Percentiles rank a stretch among this genome's conserved stretches.
These are phyloP conservation scores for Ophthalmolycus amberensis DNA, from an alignment of 2,113 vertebrate species.

Conservation along the genomic window DNA sequence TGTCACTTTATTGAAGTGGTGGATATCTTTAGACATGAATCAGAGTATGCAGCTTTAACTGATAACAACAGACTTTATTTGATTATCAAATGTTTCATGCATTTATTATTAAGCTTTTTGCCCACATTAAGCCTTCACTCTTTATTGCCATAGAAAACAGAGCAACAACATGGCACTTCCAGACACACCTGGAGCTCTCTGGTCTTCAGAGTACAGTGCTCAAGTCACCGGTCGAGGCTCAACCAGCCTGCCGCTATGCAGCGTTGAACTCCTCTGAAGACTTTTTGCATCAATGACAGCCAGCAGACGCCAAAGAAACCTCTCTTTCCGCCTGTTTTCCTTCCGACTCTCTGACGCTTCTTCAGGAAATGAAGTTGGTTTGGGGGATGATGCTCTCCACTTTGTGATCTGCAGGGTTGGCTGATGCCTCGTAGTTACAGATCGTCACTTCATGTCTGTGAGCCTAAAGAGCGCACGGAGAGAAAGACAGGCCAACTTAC, in stretches of 20 bases:
- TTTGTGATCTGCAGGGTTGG: slow-evolving; percentile 95
- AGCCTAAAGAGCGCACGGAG: slow-evolving; percentile 78
- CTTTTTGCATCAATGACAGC: slow-evolving; percentile 10
- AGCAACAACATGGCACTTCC: slow-evolving; percentile 40
- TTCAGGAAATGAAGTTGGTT: slow-evolving; percentile 94
- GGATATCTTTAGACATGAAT: slow-evolving; percentile 11
- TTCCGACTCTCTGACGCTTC: not conserved
- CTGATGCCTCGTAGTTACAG: slow-evolving; percentile 95
- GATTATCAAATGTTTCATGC: slow-evolving; percentile 55
- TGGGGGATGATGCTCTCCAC: slow-evolving; percentile 89
- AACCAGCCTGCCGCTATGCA: slow-evolving; percentile 16
- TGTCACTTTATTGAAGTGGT: slow-evolving; percentile 24
- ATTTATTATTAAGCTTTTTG: slow-evolving; percentile 43
- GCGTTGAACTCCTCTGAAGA: slow-evolving; percentile 31
- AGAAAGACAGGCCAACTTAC: not conserved
- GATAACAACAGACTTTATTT: slow-evolving; percentile 34
- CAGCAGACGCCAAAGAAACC: slow-evolving; percentile 29
- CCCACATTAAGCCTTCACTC: slow-evolving; percentile 45
- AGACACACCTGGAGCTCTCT: slow-evolving; percentile 26
- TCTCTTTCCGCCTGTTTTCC: not conserved
- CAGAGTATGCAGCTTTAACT: slow-evolving; percentile 24
- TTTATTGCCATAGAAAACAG: slow-evolving; percentile 64
- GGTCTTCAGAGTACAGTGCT: slow-evolving; percentile 35
- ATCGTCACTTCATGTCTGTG: slow-evolving; percentile 95
- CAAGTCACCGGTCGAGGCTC: slow-evolving; percentile 16